Evolutionary conservation across 2,113 vertebrate genomes (phyloP).

Genomic region (Microcebus ravelobensis): DNA sequence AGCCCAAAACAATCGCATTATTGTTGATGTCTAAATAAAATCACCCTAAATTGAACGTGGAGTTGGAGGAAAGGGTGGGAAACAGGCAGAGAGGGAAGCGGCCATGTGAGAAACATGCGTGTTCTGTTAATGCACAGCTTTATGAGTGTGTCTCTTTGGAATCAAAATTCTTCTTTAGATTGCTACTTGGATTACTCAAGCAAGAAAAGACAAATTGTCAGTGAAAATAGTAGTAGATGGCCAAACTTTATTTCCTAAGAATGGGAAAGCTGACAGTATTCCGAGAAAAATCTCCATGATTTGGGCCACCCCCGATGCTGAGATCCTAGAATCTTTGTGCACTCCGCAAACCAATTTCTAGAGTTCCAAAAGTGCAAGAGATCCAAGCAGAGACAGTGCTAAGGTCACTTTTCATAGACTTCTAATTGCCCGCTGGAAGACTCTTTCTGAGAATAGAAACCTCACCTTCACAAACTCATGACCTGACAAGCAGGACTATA

Average conservation of each 20-base stretch:
- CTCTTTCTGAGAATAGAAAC: neutral
- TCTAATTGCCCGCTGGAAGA: neutral
- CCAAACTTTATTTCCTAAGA: constrained; percentile 18
- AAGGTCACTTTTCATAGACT: constrained; percentile 6
- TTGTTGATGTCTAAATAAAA: constrained; percentile 49
- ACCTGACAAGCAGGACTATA: neutral
- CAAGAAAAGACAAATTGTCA: neutral
- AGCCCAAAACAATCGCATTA: neutral
- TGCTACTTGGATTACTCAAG: neutral
- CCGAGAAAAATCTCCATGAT: neutral
- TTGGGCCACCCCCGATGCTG: neutral
- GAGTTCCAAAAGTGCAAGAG: neutral
- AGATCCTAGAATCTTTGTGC: neutral
- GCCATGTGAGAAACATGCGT: neutral
- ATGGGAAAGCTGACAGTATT: neutral
- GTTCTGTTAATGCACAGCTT: constrained; percentile 1
- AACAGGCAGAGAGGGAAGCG: neutral
- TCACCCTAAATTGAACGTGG: neutral
- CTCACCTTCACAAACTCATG: neutral
- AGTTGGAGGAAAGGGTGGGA: neutral
- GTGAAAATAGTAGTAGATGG: neutral
- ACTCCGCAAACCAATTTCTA: neutral
- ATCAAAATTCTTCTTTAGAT: constrained; percentile 50
- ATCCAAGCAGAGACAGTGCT: neutral
- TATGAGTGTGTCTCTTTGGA: constrained; percentile 1